Conservation (phyloP, 2,888 invertebrate species). For the Scaptomyza reducta region DNA sequence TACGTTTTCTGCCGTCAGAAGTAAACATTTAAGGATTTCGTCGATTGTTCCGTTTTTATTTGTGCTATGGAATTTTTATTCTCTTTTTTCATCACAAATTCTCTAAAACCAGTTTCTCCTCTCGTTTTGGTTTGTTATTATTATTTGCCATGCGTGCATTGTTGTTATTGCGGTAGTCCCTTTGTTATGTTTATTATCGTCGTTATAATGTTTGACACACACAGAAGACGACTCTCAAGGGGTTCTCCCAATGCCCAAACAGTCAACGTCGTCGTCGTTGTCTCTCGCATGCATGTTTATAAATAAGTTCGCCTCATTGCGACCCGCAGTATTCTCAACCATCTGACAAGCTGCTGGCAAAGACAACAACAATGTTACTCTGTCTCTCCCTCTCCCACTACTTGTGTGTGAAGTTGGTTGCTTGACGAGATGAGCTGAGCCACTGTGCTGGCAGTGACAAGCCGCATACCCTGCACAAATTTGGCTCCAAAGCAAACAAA, state of each 20-base stretch:
- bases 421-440: slow-evolving; percentile 52
- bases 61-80: too few species aligned
- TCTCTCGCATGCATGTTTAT: slow-evolving; percentile 53
- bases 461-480: slow-evolving; percentile 58
- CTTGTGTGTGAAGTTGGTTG: not conserved
- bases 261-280: not conserved
- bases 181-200: too few species aligned
- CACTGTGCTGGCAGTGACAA: slow-evolving; percentile 71
- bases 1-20: too few species aligned
- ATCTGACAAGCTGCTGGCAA: slow-evolving; percentile 31
- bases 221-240: too few species aligned
- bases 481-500: slow-evolving; percentile 49
- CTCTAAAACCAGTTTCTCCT: too few species aligned
- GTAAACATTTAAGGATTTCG: too few species aligned
- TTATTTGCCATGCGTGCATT: too few species aligned
- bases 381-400: too few species aligned
- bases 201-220: slow-evolving; percentile 72
- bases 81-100: too few species aligned
- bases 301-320: slow-evolving; percentile 60
- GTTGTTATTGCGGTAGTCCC: slow-evolving; percentile 65
- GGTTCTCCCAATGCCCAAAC: too few species aligned
- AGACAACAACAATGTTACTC: slow-evolving; percentile 19
- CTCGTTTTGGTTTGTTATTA: too few species aligned
- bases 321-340: slow-evolving; percentile 63
- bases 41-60: too few species aligned